Conservation (phyloP, 2,113 vertebrate species). For the Ciconia boyciana region DNA sequence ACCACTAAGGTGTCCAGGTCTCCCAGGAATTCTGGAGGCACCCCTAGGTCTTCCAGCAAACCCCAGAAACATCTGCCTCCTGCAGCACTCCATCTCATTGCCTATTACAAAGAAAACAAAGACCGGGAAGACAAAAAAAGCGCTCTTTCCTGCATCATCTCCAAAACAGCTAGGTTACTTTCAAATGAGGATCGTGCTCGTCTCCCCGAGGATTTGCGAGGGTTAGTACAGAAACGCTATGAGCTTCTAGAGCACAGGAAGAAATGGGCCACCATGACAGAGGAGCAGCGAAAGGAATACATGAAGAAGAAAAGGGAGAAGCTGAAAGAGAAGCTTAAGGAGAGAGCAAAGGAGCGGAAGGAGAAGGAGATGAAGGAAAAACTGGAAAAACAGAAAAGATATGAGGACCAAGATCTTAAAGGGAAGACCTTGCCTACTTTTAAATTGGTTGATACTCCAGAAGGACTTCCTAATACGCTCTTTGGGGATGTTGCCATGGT, state of each 20-base stretch:
- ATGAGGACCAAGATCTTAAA: conserved; percentile 90
- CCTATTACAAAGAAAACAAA: conserved; percentile 95
- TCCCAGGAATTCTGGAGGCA: conserved; percentile 75
- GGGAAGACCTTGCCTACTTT: conserved; percentile 84
- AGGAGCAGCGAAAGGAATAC: conserved; percentile 88
- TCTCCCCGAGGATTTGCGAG: conserved; percentile 87
- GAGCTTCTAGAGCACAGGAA: conserved; percentile 90
- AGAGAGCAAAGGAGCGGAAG: conserved; percentile 88
- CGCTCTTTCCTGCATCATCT: conserved; percentile 87
- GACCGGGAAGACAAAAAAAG: conserved; percentile 91
- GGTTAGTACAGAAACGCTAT: conserved; percentile 89
- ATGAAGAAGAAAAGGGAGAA: conserved; percentile 87
- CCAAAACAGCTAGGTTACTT: conserved; percentile 90
- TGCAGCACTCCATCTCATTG: conserved; percentile 90
- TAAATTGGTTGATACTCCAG: conserved; percentile 91
- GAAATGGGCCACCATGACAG: conserved; percentile 90
- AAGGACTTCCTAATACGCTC: conserved; percentile 91
- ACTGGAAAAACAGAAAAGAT: conserved; percentile 88
- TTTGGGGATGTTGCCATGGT: conserved; percentile 96
- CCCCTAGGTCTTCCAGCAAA: conserved; percentile 79
- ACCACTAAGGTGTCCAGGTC: conserved; percentile 75
- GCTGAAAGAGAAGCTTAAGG: conserved; percentile 85
- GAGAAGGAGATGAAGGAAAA: conserved; percentile 89
- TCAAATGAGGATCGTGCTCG: conserved; percentile 86
- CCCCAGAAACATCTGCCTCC: conserved; percentile 89